phyloP scores from a whole-genome alignment of 2,797 vertebrate genomes.

The Graptemys geographica region DNA sequence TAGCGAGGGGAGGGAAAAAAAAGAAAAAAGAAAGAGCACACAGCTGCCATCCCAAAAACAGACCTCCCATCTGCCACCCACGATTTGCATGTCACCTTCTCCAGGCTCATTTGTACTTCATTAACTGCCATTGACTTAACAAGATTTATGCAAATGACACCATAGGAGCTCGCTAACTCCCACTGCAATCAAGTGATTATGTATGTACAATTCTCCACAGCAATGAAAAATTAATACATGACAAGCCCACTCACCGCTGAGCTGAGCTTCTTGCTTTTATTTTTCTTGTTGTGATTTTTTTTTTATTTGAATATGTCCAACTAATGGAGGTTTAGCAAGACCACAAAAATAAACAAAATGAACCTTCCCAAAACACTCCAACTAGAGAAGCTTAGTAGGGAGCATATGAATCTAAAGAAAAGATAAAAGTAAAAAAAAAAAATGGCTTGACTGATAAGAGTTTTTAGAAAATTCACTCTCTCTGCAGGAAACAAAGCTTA shows the following conservation, averaged over 20 bases:
- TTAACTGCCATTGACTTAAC: slow-evolving; percentile 92
- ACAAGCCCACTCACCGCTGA: slow-evolving; percentile 81
- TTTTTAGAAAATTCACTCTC: background rate
- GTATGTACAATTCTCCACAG: slow-evolving; percentile 86
- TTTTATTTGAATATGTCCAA: slow-evolving; percentile 50
- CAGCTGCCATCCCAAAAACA: slow-evolving; percentile 87
- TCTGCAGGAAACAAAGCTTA: background rate
- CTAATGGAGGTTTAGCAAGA: slow-evolving; percentile 45
- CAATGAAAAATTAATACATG: slow-evolving; percentile 88
- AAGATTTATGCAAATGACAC: slow-evolving; percentile 92
- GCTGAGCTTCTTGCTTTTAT: slow-evolving; percentile 77
- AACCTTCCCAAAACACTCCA: background rate
- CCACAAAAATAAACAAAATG: background rate
- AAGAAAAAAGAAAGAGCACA: slow-evolving; percentile 69
- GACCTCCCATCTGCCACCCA: slow-evolving; percentile 92
- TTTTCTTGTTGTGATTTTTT: slow-evolving; percentile 73
- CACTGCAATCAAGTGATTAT: slow-evolving; percentile 88
- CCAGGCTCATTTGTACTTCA: slow-evolving; percentile 91
- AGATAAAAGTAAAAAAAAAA: background rate
- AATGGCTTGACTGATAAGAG: rapidly evolving
- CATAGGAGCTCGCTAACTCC: slow-evolving; percentile 83
- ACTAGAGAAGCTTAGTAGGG: background rate
- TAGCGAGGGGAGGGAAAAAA: slow-evolving; percentile 36
- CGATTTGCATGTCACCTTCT: slow-evolving; percentile 89
- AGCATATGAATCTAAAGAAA: background rate